phyloP scores from a whole-genome alignment of 2,888 invertebrate species.

The Epirrhoe alternata region DNA sequence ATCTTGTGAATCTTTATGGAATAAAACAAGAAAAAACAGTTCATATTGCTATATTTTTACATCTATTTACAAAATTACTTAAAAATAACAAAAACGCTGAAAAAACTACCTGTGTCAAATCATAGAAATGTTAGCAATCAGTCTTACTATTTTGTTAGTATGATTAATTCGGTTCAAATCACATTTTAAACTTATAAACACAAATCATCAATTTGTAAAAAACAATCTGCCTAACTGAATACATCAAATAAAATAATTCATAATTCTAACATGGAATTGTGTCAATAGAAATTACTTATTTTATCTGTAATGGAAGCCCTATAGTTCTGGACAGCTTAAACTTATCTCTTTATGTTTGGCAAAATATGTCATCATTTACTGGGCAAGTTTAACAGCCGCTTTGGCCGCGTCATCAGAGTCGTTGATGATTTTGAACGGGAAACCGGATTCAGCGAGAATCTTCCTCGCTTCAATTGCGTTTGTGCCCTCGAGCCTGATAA shows the following conservation, averaged over 20 bases:
- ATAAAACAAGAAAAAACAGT: constrained; percentile 20
- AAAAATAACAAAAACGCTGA: constrained; percentile 38
- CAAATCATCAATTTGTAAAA: constrained; percentile 38
- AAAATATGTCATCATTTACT: constrained; percentile 32
- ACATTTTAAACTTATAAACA: constrained; percentile 38
- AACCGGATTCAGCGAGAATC: constrained; percentile 92
- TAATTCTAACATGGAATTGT: constrained; percentile 11
- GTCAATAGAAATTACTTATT: constrained; percentile 10
- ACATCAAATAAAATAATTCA: constrained; percentile 1
- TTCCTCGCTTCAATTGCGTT: constrained; percentile 94
- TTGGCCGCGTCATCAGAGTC: constrained; percentile 97
- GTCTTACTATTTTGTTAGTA: constrained; percentile 46
- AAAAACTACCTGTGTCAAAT: constrained; percentile 24
- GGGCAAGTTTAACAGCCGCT: constrained; percentile 89
- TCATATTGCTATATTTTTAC: constrained; percentile 48
- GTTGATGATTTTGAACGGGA: constrained; percentile 92
- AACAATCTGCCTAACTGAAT: not conserved
- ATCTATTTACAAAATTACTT: constrained; percentile 58
- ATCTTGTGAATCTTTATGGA: not conserved
- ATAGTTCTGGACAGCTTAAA: constrained; percentile 8
- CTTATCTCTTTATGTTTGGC: not conserved
- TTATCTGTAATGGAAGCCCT: constrained; percentile 24
- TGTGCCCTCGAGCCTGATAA: constrained; percentile 98
- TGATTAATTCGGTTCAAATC: constrained; percentile 39
- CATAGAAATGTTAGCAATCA: constrained; percentile 43